phyloP scores from a whole-genome alignment of 2,113 vertebrate species.

The Leucopternis melanops region DNA sequence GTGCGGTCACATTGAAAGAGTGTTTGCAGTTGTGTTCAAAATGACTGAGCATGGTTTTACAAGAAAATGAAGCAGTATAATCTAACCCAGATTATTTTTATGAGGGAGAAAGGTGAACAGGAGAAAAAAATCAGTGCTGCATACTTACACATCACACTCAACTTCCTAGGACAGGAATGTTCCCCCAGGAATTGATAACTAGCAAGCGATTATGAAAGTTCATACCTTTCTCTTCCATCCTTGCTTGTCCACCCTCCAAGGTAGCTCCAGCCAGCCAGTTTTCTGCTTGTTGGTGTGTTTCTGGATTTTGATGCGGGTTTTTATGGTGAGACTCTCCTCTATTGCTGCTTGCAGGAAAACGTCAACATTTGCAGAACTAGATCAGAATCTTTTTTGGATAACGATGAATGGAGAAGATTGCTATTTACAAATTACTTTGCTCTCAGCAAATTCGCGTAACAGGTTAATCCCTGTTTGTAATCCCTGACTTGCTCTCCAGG shows the following conservation, averaged over 20 bases:
- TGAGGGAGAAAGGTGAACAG: not conserved
- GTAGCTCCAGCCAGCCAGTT: not conserved
- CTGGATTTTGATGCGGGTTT: not conserved
- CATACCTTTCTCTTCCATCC: not conserved
- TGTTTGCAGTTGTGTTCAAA: not conserved
- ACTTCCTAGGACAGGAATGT: not conserved
- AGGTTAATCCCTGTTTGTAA: not conserved
- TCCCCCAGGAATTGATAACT: not conserved
- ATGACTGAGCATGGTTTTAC: not conserved
- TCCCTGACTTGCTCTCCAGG: not conserved
- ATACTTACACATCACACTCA: not conserved
- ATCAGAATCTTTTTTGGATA: not conserved
- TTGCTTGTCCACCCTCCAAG: not conserved
- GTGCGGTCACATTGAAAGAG: not conserved
- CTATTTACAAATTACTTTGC: slow-evolving; percentile 1
- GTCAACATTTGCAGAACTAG: not conserved
- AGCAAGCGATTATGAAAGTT: not conserved
- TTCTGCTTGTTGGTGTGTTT: not conserved
- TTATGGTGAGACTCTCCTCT: not conserved
- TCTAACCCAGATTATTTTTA: not conserved
- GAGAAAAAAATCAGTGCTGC: not conserved
- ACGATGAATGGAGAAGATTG: not conserved
- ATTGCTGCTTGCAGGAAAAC: not conserved
- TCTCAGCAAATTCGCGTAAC: not conserved
- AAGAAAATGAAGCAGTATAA: not conserved